These are phyloP conservation scores for Lontra canadensis DNA, from an alignment of 2,113 vertebrate species.

Conservation along the genomic window DNA sequence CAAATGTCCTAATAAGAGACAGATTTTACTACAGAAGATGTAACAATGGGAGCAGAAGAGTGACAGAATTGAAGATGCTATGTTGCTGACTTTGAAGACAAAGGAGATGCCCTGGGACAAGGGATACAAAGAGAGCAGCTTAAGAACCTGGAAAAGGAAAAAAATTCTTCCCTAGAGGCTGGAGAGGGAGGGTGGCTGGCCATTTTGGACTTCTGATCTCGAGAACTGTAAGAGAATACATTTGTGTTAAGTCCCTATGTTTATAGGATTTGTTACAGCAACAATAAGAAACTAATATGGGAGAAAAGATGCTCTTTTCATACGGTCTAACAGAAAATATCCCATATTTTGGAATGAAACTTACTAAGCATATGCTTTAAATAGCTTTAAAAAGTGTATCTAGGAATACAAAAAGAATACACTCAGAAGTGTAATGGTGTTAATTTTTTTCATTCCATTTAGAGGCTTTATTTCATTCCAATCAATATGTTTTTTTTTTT, in stretches of 20 bases:
- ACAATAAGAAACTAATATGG: neutral
- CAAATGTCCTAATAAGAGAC: neutral
- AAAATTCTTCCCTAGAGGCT: neutral
- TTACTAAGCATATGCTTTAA: neutral
- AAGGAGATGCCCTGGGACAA: neutral
- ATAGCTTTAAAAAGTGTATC: neutral
- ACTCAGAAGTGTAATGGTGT: neutral
- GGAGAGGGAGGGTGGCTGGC: rapidly evolving
- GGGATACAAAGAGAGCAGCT: rapidly evolving
- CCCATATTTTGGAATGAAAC: neutral
- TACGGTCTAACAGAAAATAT: neutral
- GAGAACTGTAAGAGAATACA: neutral
- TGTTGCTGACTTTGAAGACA: neutral
- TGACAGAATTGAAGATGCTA: neutral
- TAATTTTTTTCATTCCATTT: neutral
- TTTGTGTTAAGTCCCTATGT: neutral
- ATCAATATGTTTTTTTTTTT: neutral
- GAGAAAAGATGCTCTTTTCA: neutral
- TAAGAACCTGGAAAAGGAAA: rapidly evolving
- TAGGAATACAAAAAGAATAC: neutral
- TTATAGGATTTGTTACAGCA: neutral
- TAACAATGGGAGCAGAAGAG: neutral
- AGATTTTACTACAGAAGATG: neutral
- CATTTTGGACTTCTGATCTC: neutral
- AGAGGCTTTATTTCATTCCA: neutral